Conservation (phyloP, 2,113 vertebrate genomes). For the Chaetodon auriga region DNA sequence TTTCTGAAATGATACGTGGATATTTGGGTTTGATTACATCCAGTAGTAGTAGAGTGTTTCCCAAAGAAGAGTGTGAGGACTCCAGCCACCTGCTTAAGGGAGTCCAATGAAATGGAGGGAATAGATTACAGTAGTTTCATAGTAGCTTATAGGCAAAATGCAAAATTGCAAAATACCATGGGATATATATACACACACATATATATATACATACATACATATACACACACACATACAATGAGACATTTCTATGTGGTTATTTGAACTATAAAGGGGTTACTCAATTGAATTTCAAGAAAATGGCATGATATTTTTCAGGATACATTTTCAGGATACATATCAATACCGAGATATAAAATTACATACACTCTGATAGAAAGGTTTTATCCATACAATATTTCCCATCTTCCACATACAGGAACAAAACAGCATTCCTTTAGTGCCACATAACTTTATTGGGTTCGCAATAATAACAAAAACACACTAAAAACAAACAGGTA, state of each 20-base stretch:
- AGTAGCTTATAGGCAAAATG: background rate
- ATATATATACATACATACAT: too few species aligned
- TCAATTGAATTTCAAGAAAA: background rate
- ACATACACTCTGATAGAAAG: background rate
- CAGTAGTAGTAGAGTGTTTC: background rate
- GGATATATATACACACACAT: too few species aligned
- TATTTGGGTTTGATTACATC: conserved; percentile 4
- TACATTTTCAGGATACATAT: background rate
- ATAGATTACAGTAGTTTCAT: background rate
- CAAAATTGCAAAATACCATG: background rate
- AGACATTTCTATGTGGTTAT: background rate
- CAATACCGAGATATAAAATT: too few species aligned
- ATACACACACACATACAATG: background rate
- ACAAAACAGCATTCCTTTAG: background rate
- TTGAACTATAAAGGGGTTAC: background rate
- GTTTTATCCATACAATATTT: background rate
- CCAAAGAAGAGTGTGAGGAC: background rate
- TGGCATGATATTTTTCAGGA: background rate
- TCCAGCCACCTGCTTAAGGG: background rate
- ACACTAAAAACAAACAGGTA: too few species aligned
- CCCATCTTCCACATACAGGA: background rate
- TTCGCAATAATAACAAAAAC: background rate
- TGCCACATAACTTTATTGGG: background rate
- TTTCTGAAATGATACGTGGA: conserved; percentile 59
- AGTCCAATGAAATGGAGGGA: background rate